A percentile compares a stretch with the other conserved stretches of the same genome.
phyloP scores from a whole-genome alignment of 2,113 vertebrate genomes.

The Motacilla tschutschensis region DNA sequence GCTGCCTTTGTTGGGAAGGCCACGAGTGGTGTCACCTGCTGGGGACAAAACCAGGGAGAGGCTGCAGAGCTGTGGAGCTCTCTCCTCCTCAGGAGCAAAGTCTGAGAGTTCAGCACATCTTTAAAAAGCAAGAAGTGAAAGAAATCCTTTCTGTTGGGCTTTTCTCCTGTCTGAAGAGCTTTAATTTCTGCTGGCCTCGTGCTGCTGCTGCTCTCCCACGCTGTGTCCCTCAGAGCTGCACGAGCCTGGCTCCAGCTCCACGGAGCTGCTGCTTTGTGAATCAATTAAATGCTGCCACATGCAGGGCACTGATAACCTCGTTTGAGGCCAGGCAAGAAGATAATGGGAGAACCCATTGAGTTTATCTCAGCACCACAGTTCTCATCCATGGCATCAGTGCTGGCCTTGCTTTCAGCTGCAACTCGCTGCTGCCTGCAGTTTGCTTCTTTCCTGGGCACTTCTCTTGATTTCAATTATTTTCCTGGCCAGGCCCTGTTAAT shows the following conservation, averaged over 20 bases:
- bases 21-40: fast-evolving
- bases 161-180: neutral
- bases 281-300: constrained; percentile 27
- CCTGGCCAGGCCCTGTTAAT: neutral
- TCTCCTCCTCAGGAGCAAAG: neutral
- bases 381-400: constrained; percentile 13
- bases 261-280: constrained; percentile 38
- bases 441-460: neutral
- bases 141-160: neutral
- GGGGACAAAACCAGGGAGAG: neutral
- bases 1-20: fast-evolving
- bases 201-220: neutral
- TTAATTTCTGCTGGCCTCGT: neutral
- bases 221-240: neutral
- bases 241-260: neutral
- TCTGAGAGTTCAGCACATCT: neutral
- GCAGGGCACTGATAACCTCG: constrained; percentile 27
- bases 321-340: constrained; percentile 6
- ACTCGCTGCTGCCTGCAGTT: neutral
- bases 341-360: constrained; percentile 13
- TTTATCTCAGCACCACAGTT: constrained; percentile 45
- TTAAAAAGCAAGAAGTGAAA: neutral
- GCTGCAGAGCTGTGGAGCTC: neutral
- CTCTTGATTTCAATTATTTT: neutral
- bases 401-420: constrained; percentile 4